These are phyloP conservation scores for Amiota mariae DNA, from an alignment of 2,888 invertebrate genomes.

Conservation along the genomic window DNA sequence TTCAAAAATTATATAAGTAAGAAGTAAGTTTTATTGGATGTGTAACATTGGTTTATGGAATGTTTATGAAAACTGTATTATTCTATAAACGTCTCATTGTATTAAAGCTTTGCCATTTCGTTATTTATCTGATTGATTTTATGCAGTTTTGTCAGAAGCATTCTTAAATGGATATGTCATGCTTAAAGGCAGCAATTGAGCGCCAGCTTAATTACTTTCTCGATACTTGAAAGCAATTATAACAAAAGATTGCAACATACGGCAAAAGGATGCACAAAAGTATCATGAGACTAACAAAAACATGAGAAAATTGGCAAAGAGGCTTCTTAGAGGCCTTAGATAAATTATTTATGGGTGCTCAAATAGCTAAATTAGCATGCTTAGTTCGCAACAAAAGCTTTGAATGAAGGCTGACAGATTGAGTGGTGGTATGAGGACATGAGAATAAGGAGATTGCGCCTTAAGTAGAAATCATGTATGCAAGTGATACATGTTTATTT, in stretches of 20 bases:
- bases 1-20: no score
- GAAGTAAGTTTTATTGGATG: no score
- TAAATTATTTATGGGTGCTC: constrained; percentile 26
- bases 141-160: neutral
- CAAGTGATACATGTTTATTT: neutral
- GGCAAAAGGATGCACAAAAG: constrained; percentile 1
- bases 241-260: neutral
- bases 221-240: constrained; percentile 5
- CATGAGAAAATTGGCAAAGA: neutral
- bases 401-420: no score
- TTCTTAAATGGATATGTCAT: neutral
- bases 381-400: constrained; percentile 6
- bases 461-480: constrained; percentile 19
- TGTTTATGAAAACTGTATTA: no score
- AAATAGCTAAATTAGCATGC: constrained; percentile 30
- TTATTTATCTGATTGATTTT: no score
- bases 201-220: constrained; percentile 18
- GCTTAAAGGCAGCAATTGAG: neutral
- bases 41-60: no score
- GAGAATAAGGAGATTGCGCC: neutral
- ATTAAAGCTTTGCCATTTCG: no score
- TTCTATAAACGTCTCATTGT: no score
- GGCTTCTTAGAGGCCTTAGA: neutral
- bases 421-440: no score
- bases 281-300: neutral